Base-by-base conservation (phyloP, 2,113 vertebrate species). In the Gadus macrocephalus region DNA sequence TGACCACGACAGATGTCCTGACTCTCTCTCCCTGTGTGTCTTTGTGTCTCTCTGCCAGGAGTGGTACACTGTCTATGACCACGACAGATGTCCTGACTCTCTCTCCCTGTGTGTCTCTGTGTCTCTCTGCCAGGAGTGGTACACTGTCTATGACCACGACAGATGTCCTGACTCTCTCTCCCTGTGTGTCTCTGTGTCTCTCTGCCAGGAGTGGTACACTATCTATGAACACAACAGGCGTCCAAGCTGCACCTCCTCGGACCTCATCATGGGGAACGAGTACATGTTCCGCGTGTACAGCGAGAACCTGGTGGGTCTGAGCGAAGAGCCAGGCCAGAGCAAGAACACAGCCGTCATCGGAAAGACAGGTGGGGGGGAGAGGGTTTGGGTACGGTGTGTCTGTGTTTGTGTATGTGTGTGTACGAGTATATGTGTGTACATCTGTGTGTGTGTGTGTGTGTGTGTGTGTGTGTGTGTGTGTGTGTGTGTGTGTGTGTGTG, bases 221-320 rank as follows among this genome's bases (percentile, higher is more conserved):
- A 80, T 97, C 49, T 95, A 92, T 0, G 94, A 97, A 1, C 95
- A 93, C 85, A 95, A 90, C 85, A 91, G 93, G 1, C 90, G 90
- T 12, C 35, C 93, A 15, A 83, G 86, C 85, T 95, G 94, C 65
- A 95, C 95, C 0, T 88, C 90, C 19, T 92, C 95, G 0, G 95
- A 97, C 64, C 93, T 97, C 72, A 88, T 97, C 53, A 92, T 97
- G 86, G 95, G 95, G 28, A 97, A 97, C 0, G 93, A 95, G 55
- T 97, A 96, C 78, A 90, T 88, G 81, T 97, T 96, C 91, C 92
- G 94, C 0, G 76, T 96, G 58, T 96, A 77, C 90, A 94, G 91
- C 0, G 92, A 96, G 83, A 97, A 97, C 79, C 59, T 94, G 25
- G 95, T 93, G 2, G 95, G 95, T 2, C 82, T 90, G 69, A 95